phyloP scores from a whole-genome alignment of 2,888 invertebrate genomes.

The Halocaridina rubra region DNA sequence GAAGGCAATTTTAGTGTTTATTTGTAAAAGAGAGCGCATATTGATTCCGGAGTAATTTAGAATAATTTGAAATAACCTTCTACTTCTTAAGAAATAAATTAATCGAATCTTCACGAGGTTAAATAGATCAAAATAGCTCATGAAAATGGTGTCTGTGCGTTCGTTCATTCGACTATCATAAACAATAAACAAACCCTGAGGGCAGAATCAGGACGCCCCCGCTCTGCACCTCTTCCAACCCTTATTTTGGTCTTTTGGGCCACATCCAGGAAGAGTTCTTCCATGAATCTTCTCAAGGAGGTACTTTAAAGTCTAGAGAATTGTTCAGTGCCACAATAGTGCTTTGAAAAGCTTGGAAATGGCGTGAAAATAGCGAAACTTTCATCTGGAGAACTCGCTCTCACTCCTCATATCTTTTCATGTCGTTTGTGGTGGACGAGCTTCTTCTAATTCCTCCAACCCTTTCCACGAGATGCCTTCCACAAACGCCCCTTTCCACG shows the following conservation, averaged over 20 bases:
- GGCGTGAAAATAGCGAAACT: constrained; percentile 30
- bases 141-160: constrained; percentile 38
- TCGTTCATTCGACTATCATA: constrained; percentile 57
- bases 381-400: constrained; percentile 48
- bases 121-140: constrained; percentile 24
- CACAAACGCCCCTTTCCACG: background rate
- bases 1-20: constrained; percentile 48
- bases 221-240: constrained; percentile 20
- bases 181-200: constrained; percentile 61
- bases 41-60: background rate
- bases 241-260: constrained; percentile 38
- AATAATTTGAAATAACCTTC: no score
- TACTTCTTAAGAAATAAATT: no score
- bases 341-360: constrained; percentile 10
- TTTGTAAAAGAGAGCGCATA: constrained; percentile 5
- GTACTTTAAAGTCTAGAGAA: constrained; percentile 32
- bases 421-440: background rate
- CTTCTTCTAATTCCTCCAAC: no score
- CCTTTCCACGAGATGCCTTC: background rate
- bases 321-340: background rate
- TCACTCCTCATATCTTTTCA: background rate
- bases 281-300: constrained; percentile 31
- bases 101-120: no score
- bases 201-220: constrained; percentile 44
- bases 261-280: constrained; percentile 38